Base-by-base conservation (phyloP, 2,888 invertebrate genomes). In the Chymomyza amoena region DNA sequence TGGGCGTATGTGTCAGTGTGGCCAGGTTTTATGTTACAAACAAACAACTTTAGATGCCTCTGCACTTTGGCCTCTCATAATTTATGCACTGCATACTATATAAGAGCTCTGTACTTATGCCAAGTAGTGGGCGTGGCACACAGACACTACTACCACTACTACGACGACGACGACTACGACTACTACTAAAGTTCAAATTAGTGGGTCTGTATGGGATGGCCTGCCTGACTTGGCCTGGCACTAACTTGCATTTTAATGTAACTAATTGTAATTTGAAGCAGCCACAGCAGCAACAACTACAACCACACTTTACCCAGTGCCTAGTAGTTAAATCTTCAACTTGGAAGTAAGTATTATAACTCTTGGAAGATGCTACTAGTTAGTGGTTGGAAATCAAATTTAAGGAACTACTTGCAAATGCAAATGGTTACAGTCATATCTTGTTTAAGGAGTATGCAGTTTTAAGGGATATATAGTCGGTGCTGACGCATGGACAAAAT, bases 51-150 rank as follows among this genome's bases (percentile, higher is more conserved):
- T 79, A 85, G 87, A 54, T 54, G 20, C 54, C 20, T 54, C 81
- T 84, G 80, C 88, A 87, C 88, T 84, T 79, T 87, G 85, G 84
- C 85, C 87, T 77, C 84, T 77, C 82, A 88, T 88, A 88, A 88
- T 87, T 83, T 88, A 83, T 88, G 87, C 84, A 88, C 88, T 15
- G 15, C 28, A 54, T 54, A 54, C 54, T 20, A 54, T 54, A 20
- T n/a, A 54, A 54, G 54, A n/a, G 54, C 18, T 64, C 60, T 64
- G 56, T 68, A 72, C 70, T 69, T 73, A 63, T 75, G 20, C 54
- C 54, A 78, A 75, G 70, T 72, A 68, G 69, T 70, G 74, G 85
- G 78, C 81, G 78, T 82, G 78, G 76, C 85, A 69, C 85, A 69
- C 54, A 54, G 54, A 54, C 54, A 54, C 16, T 54, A 54, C 39